Evolutionary conservation across 2,888 invertebrate genomes (phyloP).

Genomic region (Aspidapion aeneum): DNA sequence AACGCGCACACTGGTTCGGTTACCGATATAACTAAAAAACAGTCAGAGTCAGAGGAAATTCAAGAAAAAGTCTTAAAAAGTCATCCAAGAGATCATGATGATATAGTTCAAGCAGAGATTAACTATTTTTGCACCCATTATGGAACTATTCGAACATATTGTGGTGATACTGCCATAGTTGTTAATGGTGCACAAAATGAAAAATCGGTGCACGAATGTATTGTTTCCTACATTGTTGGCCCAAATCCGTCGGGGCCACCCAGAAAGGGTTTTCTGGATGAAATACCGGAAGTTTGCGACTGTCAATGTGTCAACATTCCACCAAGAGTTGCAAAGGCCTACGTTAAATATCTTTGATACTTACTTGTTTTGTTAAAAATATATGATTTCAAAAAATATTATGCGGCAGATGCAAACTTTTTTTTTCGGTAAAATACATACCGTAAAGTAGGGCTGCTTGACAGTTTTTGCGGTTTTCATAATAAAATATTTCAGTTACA

Average conservation of each 20-base stretch:
- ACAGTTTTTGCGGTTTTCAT: not conserved
- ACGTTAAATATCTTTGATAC: not conserved
- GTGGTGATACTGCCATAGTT: conserved; percentile 40
- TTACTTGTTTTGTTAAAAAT: not conserved
- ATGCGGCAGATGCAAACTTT: no score
- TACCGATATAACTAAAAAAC: conserved; percentile 8
- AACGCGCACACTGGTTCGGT: conserved; percentile 39
- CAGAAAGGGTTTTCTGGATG: conserved; percentile 18
- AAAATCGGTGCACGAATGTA: conserved; percentile 40
- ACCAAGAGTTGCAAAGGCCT: conserved; percentile 14
- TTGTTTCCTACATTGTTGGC: conserved; percentile 26
- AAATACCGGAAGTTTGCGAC: conserved; percentile 19
- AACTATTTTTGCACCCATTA: conserved; percentile 45
- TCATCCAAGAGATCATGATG: conserved; percentile 42
- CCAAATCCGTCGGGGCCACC: conserved; percentile 19
- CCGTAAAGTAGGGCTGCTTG: not conserved
- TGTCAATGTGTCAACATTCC: conserved; percentile 22
- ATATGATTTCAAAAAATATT: no score
- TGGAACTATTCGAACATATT: conserved; percentile 43
- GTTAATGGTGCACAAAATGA: conserved; percentile 43
- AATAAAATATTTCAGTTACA: not conserved
- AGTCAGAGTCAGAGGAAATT: not conserved
- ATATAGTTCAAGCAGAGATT: conserved; percentile 42
- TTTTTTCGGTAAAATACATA: no score
- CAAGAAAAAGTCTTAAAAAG: conserved; percentile 31